phyloP scores from a whole-genome alignment of 2,888 invertebrate genomes.

The Acrocera orbiculus region DNA sequence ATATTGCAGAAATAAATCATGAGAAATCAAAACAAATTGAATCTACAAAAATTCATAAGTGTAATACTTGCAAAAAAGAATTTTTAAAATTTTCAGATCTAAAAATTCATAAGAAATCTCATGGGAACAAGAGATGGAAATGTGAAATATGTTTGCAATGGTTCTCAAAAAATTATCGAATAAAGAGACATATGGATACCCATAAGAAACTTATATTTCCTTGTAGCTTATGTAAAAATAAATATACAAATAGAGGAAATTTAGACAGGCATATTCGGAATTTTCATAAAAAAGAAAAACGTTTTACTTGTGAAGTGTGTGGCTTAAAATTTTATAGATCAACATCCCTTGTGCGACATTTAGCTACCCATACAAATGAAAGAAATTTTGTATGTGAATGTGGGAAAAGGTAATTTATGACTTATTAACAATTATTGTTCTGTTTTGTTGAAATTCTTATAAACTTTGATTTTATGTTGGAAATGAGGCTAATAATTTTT shows the following conservation, averaged over 20 bases:
- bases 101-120: constrained; percentile 11
- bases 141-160: constrained; percentile 11
- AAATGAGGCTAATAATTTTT: no score
- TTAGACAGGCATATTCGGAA: constrained; percentile 12
- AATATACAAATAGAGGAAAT: constrained; percentile 12
- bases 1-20: no score
- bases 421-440: no score
- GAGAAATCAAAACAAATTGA: neutral
- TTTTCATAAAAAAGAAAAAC: constrained; percentile 10
- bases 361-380: constrained; percentile 8
- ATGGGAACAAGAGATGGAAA: constrained; percentile 10
- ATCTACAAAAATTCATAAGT: constrained; percentile 3
- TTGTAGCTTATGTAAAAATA: constrained; percentile 10
- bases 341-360: constrained; percentile 7
- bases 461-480: no score
- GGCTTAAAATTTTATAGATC: constrained; percentile 10
- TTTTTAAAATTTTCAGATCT: constrained; percentile 6
- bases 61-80: constrained; percentile 9
- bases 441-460: no score
- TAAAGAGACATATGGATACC: constrained; percentile 9
- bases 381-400: constrained; percentile 12
- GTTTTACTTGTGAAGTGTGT: constrained; percentile 9
- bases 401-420: constrained; percentile 8
- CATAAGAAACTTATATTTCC: constrained; percentile 5
- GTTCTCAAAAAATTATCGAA: constrained; percentile 11